Base-by-base conservation (phyloP, 2,888 invertebrate species). In the Loripinus fragilis region DNA sequence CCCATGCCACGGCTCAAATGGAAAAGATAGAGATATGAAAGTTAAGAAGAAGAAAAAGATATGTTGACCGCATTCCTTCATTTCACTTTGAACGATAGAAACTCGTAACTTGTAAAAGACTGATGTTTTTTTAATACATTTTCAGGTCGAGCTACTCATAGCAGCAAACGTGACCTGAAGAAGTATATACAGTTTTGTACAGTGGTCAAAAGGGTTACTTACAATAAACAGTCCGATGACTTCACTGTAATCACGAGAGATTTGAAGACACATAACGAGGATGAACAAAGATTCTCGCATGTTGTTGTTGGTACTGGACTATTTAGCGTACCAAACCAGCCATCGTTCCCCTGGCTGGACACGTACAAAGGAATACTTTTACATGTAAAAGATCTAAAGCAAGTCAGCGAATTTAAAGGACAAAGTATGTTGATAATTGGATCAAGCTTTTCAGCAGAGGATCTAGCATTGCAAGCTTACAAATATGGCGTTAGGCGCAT, bases 91-190 rank as follows among this genome's bases (percentile, higher is more conserved):
- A n/a, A n/a, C n/a, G n/a, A n/a, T n/a, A n/a, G n/a, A n/a, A n/a
- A n/a, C n/a, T n/a, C n/a, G n/a, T n/a, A n/a, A n/a, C n/a, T n/a
- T n/a, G n/a, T n/a, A n/a, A n/a, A n/a, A n/a, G n/a, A n/a, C n/a
- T n/a, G n/a, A n/a, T n/a, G n/a, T 42, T 42, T 42, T 42, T 17
- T 42, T 17, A 12, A 12, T 42, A 8, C 17, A 42, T 42, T 48
- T 48, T n/a, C 5, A 48, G 48, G 48, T 10, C 23, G 55, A 8
- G 23, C 15, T 28, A 28, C 28, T 8, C 15, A 15, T 25, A 28
- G 28, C 55, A 55, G 55, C 55, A 55, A 10, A 55, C 55, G 55
- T 10, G 55, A 55, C 23, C 55, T 55, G 23, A 55, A 55, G 55
- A 17, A 55, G 23, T 55, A 55, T 55, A 28, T 55, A 3, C 2